Conservation (phyloP, 2,888 invertebrate species). For the Xestobium rufovillosum region DNA sequence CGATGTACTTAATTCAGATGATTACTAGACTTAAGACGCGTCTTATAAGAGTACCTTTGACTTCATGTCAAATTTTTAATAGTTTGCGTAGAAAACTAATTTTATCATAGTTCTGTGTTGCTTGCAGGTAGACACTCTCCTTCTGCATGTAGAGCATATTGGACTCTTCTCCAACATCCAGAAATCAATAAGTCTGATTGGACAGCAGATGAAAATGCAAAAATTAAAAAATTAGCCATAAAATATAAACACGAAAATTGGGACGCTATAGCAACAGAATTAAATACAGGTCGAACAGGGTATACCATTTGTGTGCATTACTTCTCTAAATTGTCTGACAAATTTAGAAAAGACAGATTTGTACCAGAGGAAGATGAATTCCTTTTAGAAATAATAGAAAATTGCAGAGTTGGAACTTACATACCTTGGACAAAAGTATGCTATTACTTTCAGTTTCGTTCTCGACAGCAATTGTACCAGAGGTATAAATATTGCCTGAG, state of each 20-base stretch:
- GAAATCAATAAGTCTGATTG: constrained; percentile 53
- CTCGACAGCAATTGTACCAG: constrained; percentile 59
- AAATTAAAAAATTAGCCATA: constrained; percentile 39
- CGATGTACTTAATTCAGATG: too few species aligned
- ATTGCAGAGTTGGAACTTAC: constrained; percentile 54
- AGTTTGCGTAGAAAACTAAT: too few species aligned
- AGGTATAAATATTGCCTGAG: constrained; percentile 45
- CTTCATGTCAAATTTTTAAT: too few species aligned
- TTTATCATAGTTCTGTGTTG: too few species aligned
- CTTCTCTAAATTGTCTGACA: constrained; percentile 44
- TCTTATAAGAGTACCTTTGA: too few species aligned
- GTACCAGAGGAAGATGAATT: constrained; percentile 59
- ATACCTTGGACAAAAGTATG: constrained; percentile 70
- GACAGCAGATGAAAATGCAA: constrained; percentile 46
- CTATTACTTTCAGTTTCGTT: constrained; percentile 53
- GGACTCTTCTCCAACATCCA: constrained; percentile 65
- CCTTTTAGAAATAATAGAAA: constrained; percentile 55
- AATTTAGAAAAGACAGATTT: constrained; percentile 49
- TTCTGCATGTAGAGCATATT: constrained; percentile 60
- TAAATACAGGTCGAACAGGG: constrained; percentile 54
- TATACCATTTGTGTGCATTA: constrained; percentile 66
- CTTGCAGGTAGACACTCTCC: constrained; percentile 49
- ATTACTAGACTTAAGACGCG: constrained; percentile 25
- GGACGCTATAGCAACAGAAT: constrained; percentile 53
- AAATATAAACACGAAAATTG: constrained; percentile 53